Base-by-base conservation (phyloP, 2,113 vertebrate species). In the Amphilophus citrinellus region DNA sequence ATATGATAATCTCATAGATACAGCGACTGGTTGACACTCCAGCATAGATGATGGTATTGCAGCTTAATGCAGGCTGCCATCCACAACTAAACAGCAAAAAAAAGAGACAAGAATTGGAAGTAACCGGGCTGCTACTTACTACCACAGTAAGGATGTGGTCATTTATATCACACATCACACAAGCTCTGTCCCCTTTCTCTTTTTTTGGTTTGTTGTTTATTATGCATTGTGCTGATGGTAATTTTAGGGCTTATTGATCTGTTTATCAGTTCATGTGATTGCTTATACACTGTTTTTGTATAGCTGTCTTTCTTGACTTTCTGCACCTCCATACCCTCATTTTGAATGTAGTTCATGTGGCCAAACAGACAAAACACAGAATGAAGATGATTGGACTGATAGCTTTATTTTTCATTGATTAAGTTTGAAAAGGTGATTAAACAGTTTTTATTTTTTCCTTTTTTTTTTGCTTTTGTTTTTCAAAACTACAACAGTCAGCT, bases 231-330 rank as follows among this genome's bases (percentile, higher is more conserved):
- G n/a, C 2, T 73, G 10, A 0, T 73, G 27, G 47, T 56, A 27
- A 73, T 56, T 73, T 56, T 10, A 56, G 47, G 47, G 1, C 0
- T 11, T 73, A 53, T 73, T 73, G 47, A 73, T 53, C 30, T 32
- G 66, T 50, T 73, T 53, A 73, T 32, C 2, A 73, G 1, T 56
- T 32, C 27, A n/a, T 0, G 0, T 2, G 0, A 1, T 20, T 56
- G 27, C 47, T 3, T 56, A n/a, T 73, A 73, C 24, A 73, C 1
- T 53, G 3, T 56, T 73, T 53, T 32, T 73, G 68, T 27, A 18
- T 27, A 73, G 50, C 17, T 0, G 47, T 53, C 37, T 39, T n/a
- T 8, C 6, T 27, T 56, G 47, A 18, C 47, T 17, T 27, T 53
- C 65, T 53, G 24, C 66, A 73, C 44, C 66, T 32, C 17, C 24